Percentiles rank a stretch among this genome's conserved stretches.
phyloP scores from a whole-genome alignment of 2,888 invertebrate genomes.

The Lamellibrachia columna region DNA sequence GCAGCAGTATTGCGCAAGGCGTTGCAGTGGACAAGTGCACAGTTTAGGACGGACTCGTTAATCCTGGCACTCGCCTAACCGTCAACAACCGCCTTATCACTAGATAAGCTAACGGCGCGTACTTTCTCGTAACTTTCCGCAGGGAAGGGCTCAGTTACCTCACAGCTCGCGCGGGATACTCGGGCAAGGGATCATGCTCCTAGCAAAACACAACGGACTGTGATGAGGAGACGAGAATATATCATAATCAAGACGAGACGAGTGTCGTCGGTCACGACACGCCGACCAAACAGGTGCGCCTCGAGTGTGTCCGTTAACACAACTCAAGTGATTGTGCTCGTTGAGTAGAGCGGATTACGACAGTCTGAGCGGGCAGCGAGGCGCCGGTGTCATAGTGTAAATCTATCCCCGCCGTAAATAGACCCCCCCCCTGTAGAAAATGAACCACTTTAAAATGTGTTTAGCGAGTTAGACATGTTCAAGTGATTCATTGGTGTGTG shows the following conservation, averaged over 20 bases:
- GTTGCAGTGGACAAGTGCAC: neutral
- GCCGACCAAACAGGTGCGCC: neutral
- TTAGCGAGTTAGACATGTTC: too few relatives aligned
- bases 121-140: too few relatives aligned
- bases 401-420: too few relatives aligned
- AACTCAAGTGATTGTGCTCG: neutral
- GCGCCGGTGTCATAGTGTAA: neutral
- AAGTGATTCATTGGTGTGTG: too few relatives aligned
- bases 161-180: neutral
- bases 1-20: constrained; percentile 4
- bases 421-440: too few relatives aligned
- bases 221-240: neutral
- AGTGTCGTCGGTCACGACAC: neutral
- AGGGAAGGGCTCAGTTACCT: too few relatives aligned
- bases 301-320: neutral
- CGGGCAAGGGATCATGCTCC: neutral
- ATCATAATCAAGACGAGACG: neutral
- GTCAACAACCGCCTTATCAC: neutral
- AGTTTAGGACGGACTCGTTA: neutral
- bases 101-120: neutral
- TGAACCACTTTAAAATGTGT: too few relatives aligned
- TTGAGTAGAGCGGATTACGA: neutral
- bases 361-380: neutral
- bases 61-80: neutral
- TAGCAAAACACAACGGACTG: neutral